phyloP scores from a whole-genome alignment of 2,113 vertebrate genomes.

The Megaleporinus macrocephalus region DNA sequence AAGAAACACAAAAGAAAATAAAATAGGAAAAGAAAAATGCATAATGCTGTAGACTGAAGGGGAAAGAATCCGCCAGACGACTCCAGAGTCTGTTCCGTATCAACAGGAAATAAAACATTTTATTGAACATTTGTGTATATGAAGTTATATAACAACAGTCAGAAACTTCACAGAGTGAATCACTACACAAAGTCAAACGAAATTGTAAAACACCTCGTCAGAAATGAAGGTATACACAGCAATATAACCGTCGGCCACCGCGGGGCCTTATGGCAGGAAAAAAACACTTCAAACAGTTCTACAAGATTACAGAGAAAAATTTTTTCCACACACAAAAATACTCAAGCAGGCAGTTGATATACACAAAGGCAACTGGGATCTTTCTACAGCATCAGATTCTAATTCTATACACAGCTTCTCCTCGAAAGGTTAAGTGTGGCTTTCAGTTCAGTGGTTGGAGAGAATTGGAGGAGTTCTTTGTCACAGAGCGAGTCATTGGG shows the following conservation, averaged over 20 bases:
- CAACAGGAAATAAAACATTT: constrained; percentile 99
- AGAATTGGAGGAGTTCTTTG: constrained; percentile 6
- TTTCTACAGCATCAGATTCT: constrained; percentile 98
- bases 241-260: constrained; percentile 86
- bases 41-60: not conserved
- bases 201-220: constrained; percentile 96
- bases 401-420: constrained; percentile 97
- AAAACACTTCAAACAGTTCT: constrained; percentile 96
- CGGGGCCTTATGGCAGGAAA: constrained; percentile 90
- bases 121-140: constrained; percentile 99
- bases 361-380: constrained; percentile 99
- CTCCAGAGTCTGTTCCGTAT: constrained; percentile 76
- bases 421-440: constrained; percentile 88
- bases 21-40: not conserved
- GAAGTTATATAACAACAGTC: constrained; percentile 99
- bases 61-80: not conserved
- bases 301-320: constrained; percentile 96
- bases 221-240: constrained; percentile 98
- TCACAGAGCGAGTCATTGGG: constrained; percentile 12
- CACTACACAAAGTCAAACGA: constrained; percentile 99
- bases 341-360: constrained; percentile 99
- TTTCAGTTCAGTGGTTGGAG: constrained; percentile 53
- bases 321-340: constrained; percentile 93
- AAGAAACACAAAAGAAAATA: too few relatives aligned
- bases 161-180: constrained; percentile 97